These are phyloP conservation scores for Suncus etruscus DNA, from an alignment of 2,113 vertebrate species.

Conservation along the genomic window DNA sequence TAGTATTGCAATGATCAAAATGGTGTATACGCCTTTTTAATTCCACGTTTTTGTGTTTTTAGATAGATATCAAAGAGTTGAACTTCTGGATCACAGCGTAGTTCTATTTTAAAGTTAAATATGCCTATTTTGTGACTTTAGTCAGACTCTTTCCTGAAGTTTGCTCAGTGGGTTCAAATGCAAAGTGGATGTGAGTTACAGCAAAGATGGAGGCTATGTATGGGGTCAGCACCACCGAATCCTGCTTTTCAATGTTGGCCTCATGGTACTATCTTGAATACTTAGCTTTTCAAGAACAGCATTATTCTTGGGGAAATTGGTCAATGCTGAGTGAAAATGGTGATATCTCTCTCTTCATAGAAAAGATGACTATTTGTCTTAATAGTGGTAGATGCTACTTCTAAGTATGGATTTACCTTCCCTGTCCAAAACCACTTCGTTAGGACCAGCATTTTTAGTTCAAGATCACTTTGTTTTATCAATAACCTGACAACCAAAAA, in stretches of 20 bases:
- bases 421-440: not conserved
- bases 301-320: not conserved
- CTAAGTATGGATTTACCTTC: not conserved
- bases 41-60: no score
- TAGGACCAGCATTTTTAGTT: not conserved
- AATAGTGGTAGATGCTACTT: not conserved
- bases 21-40: no score
- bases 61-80: no score
- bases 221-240: not conserved
- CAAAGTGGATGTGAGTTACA: not conserved
- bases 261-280: not conserved
- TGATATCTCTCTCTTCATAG: not conserved
- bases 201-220: not conserved
- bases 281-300: no score
- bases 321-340: not conserved
- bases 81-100: no score
- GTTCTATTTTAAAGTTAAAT: no score
- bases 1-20: no score
- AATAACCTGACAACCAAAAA: not conserved
- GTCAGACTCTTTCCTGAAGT: not conserved
- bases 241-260: not conserved
- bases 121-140: not conserved
- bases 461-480: not conserved
- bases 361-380: not conserved
- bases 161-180: not conserved